phyloP scores from a whole-genome alignment of 2,113 vertebrate species.

The Mormyrus lacerda region DNA sequence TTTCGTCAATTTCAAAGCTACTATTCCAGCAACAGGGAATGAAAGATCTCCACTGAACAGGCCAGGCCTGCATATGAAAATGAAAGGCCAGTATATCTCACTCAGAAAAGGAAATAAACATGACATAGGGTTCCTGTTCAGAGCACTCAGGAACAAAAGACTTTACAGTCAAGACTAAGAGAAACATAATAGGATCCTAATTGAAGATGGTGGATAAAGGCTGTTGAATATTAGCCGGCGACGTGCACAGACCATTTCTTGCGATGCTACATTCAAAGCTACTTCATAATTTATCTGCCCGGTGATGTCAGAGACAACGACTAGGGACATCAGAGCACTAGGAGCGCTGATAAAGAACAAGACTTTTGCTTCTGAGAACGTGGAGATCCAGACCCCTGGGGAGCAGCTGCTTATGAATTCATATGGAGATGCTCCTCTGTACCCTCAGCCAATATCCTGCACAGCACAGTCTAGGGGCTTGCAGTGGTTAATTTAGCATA shows the following conservation, averaged over 20 bases:
- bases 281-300: constrained; percentile 31
- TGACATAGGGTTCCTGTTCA: constrained; percentile 13
- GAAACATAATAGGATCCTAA: constrained; percentile 26
- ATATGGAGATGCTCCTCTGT: constrained; percentile 35
- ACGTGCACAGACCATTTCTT: constrained; percentile 11
- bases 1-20: constrained; percentile 26
- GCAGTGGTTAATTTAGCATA: constrained; percentile 57
- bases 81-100: constrained; percentile 20
- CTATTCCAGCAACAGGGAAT: constrained; percentile 26
- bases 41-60: constrained; percentile 2
- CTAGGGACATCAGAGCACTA: not conserved
- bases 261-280: constrained; percentile 20
- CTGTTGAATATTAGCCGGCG: constrained; percentile 22
- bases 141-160: constrained; percentile 8
- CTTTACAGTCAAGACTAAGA: constrained; percentile 5
- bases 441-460: constrained; percentile 56
- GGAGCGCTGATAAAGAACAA: not conserved
- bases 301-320: constrained; percentile 19
- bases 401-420: constrained; percentile 42
- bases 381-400: constrained; percentile 34
- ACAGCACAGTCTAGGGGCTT: constrained; percentile 39
- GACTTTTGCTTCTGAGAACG: not conserved
- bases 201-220: constrained; percentile 14
- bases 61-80: constrained; percentile 16
- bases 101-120: constrained; percentile 16